Conservation (phyloP, 1,140 invertebrate genomes). For the Amyelois transitella region DNA sequence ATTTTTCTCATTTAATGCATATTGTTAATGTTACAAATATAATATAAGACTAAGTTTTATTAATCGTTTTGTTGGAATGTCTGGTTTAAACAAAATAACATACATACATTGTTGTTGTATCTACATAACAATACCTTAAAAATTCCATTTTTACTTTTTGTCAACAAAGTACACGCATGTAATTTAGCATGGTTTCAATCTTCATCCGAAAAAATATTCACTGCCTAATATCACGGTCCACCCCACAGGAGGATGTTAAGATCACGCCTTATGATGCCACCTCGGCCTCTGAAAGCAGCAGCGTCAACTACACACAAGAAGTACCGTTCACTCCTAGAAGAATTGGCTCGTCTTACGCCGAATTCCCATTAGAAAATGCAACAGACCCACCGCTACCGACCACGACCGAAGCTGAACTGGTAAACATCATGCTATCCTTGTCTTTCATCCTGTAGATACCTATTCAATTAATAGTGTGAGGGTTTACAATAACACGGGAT, state of each 20-base stretch:
- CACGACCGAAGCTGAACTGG: slow-evolving; percentile 53
- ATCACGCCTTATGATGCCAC: slow-evolving; percentile 48
- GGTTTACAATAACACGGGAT: slow-evolving; percentile 39
- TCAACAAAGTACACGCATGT: background rate
- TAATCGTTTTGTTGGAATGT: no score
- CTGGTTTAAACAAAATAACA: no score
- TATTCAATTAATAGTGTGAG: slow-evolving; percentile 28
- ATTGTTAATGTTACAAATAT: no score
- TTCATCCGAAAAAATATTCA: background rate
- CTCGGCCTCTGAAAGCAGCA: slow-evolving; percentile 41
- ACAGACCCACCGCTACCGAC: slow-evolving; percentile 21
- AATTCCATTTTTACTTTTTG: slow-evolving; percentile 1
- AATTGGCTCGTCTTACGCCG: slow-evolving; percentile 27
- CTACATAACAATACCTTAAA: no score
- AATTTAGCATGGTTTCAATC: background rate
- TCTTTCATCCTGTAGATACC: slow-evolving; percentile 19
- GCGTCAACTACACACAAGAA: slow-evolving; percentile 30
- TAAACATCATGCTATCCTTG: slow-evolving; percentile 19
- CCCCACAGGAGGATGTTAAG: slow-evolving; percentile 45
- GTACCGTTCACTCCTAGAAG: slow-evolving; percentile 25
- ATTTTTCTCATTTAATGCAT: no score
- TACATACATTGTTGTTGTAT: no score
- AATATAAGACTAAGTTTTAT: no score
- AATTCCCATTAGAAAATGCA: slow-evolving; percentile 27
- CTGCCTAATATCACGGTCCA: slow-evolving; percentile 2